Conservation (phyloP, 2,797 vertebrate species). For the Xenops minutus region DNA sequence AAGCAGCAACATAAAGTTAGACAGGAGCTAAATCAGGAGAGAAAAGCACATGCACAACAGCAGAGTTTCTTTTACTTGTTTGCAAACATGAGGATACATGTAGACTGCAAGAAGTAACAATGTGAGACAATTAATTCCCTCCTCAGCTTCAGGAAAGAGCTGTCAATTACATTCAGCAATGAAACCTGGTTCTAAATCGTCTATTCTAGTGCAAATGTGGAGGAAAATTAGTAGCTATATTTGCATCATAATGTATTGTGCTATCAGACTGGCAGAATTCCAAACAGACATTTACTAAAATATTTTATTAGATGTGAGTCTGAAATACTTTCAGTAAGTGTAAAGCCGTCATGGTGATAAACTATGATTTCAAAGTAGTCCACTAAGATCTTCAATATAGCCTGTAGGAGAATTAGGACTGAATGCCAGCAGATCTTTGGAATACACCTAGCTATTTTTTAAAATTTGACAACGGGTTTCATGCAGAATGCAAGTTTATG, state of each 20-base stretch:
- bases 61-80: neutral
- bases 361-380: slow-evolving; percentile 13
- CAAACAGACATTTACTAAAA: slow-evolving; percentile 14
- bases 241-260: slow-evolving; percentile 52
- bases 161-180: neutral
- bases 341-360: neutral
- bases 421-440: neutral
- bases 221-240: slow-evolving; percentile 32
- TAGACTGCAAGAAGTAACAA: neutral
- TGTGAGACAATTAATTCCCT: slow-evolving; percentile 1
- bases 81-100: neutral
- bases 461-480: neutral
- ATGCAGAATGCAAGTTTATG: neutral
- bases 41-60: neutral
- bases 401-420: neutral
- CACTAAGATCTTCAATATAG: neutral
- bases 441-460: neutral
- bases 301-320: neutral
- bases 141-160: neutral
- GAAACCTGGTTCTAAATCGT: slow-evolving; percentile 33
- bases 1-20: neutral
- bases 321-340: slow-evolving; percentile 4
- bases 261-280: slow-evolving; percentile 31
- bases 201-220: slow-evolving; percentile 27
- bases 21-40: neutral